phyloP scores from a whole-genome alignment of 2,113 vertebrate genomes.

The Bambusicola thoracicus region DNA sequence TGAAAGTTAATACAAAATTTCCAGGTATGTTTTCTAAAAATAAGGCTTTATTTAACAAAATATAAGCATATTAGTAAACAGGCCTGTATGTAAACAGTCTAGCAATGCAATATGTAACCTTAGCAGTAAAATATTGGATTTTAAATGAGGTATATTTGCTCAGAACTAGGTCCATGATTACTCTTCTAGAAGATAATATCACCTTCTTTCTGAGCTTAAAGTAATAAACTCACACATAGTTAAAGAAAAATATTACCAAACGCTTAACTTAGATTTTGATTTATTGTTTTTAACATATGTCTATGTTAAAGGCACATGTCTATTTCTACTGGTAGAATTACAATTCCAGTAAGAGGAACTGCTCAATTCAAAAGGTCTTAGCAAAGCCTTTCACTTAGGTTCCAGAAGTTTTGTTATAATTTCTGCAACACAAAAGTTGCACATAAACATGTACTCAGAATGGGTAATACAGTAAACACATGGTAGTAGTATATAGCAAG shows the following conservation, averaged over 20 bases:
- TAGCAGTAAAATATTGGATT: conserved; percentile 12
- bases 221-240: background rate
- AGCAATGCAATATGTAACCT: background rate
- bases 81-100: background rate
- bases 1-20: conserved; percentile 34
- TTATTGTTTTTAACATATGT: background rate
- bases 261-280: background rate
- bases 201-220: conserved; percentile 27
- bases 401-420: background rate
- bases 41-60: conserved; percentile 45
- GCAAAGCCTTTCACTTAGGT: background rate
- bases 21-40: conserved; percentile 15
- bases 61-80: background rate
- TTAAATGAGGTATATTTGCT: conserved; percentile 60
- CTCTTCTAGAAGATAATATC: background rate
- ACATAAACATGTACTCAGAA: fast-evolving
- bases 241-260: conserved; percentile 19
- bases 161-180: background rate
- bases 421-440: background rate
- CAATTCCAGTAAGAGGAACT: background rate
- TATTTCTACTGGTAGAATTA: background rate
- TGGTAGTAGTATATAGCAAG: background rate
- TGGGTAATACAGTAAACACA: background rate
- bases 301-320: conserved; percentile 5
- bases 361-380: background rate